Conservation (phyloP, 2,888 invertebrate genomes). For the Hermaeophaga mercurialis region DNA sequence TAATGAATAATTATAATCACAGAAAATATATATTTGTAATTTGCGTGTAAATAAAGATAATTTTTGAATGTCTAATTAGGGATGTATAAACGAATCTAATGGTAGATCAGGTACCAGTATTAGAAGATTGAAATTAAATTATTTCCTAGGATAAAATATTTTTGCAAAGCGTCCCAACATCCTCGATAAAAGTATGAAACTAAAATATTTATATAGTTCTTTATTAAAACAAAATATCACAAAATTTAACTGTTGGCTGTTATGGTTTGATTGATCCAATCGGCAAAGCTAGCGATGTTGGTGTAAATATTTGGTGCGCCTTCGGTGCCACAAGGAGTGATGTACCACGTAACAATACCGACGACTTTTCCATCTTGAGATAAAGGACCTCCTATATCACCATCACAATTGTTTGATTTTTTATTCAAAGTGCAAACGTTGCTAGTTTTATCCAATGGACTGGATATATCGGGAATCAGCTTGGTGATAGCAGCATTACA, state of each 20-base stretch:
- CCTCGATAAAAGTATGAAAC: no score
- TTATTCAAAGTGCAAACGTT: neutral
- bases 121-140: no score
- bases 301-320: constrained; percentile 64
- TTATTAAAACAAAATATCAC: neutral
- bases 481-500: constrained; percentile 36
- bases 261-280: constrained; percentile 25
- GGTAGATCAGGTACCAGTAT: no score
- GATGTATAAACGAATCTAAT: no score
- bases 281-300: constrained; percentile 58
- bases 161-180: no score
- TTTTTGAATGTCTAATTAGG: no score
- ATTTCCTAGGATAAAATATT: no score
- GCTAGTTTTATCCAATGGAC: constrained; percentile 5
- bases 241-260: neutral
- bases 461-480: neutral
- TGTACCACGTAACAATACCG: constrained; percentile 64
- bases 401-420: constrained; percentile 53
- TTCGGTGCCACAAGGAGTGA: constrained; percentile 60
- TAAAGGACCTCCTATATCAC: constrained; percentile 63
- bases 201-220: no score
- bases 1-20: no score
- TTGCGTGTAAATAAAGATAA: no score
- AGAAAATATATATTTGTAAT: no score
- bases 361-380: constrained; percentile 49